Conservation (phyloP, 2,797 vertebrate species). For the Glossophaga mutica region DNA sequence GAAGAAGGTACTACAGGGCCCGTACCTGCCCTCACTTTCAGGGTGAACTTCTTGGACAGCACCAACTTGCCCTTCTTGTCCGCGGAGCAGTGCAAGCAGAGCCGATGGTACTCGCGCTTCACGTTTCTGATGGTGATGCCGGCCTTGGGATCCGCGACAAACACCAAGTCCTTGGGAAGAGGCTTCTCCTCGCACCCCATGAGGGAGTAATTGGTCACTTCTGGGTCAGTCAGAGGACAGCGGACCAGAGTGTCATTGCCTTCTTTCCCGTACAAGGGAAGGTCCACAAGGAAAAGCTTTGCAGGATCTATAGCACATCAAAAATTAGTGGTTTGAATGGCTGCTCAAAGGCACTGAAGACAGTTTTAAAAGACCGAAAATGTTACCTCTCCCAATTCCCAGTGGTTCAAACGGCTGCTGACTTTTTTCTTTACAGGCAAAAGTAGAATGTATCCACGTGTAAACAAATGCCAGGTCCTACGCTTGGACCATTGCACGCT, state of each 20-base stretch:
- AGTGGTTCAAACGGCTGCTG: neutral
- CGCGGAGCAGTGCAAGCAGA: constrained; percentile 91
- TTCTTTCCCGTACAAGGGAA: constrained; percentile 83
- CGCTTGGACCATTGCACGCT: neutral
- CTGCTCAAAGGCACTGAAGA: neutral
- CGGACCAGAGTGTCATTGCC: constrained; percentile 85
- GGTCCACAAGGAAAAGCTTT: constrained; percentile 89
- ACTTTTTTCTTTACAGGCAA: neutral
- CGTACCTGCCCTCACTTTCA: constrained; percentile 91
- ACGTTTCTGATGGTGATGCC: constrained; percentile 87
- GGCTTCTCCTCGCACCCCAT: constrained; percentile 82
- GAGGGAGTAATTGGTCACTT: constrained; percentile 85
- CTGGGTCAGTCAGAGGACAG: constrained; percentile 92
- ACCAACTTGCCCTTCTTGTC: constrained; percentile 75
- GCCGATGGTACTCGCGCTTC: constrained; percentile 85
- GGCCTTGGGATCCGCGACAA: constrained; percentile 85
- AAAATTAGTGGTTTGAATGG: neutral
- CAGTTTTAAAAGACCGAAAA: neutral
- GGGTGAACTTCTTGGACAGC: constrained; percentile 81
- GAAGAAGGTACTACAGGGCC: neutral
- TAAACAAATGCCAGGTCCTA: neutral
- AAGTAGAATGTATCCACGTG: neutral
- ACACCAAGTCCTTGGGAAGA: constrained; percentile 85
- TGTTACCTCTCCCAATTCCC: neutral
- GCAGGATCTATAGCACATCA: constrained; percentile 86